Base-by-base conservation (phyloP, 1,140 invertebrate genomes). In the Drosophila sproati region DNA sequence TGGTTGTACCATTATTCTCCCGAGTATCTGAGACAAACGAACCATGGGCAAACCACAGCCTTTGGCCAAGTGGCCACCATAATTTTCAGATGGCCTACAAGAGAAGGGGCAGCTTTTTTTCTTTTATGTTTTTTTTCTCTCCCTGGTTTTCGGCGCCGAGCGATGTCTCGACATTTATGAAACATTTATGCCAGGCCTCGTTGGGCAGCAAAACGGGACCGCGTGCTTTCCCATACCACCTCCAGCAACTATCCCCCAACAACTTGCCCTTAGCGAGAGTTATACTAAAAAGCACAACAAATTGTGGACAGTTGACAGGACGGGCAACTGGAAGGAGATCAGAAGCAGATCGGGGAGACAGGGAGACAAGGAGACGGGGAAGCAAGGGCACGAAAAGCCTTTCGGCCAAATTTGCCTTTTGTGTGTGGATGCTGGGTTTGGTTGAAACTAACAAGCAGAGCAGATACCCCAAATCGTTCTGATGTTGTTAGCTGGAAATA, bases 241-340 rank as follows among this genome's bases (percentile, higher is more conserved):
- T 35, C 2, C 48, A 6, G 3, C n/a, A 5, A 10, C 32, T 5
- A 3, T 5, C 10, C 12, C 12, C 10, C 39, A 20, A 20, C 20
- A 39, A 45, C 56, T 62, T 68, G 56, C 39, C 10, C 10, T 3
- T 43, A 4, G 10, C 10, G 20, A 71, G 68, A 71, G 77, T 78
- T 67, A 69, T 81, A 78, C 79, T 87, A 83, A 87, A 87, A 85
- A 87, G 73, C 78, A 82, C 82, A 87, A 87, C 82, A 87, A 87
- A 87, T 87, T 87, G 82, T 87, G 82, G 76, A 76, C 62, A 69
- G 70, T 72, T 72, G 64, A 72, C 54, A 67, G 80, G 57, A 74
- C 56, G 72, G 59, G 56, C 55, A 51, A 50, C 60, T 43, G 61
- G 39, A 68, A 20, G 20, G 20, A 20, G 20, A 20, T 20, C 20